Base-by-base conservation (phyloP, 2,113 vertebrate species). In the Ictidomys tridecemlineatus region DNA sequence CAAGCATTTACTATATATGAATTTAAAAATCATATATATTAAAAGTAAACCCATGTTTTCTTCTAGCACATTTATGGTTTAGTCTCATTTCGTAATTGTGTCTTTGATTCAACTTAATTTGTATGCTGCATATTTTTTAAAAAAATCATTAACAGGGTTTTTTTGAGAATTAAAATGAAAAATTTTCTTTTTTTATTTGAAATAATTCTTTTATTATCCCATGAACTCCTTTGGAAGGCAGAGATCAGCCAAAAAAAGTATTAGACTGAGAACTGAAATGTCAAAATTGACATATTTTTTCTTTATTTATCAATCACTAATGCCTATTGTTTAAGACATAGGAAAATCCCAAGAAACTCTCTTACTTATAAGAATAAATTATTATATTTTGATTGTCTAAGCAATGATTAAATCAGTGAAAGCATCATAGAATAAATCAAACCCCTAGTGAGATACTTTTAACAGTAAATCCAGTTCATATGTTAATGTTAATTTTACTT, bases 401-500 rank as follows among this genome's bases (percentile, higher is more conserved):
- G 83, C 73, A 97, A 94, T 97, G 91, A 96, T 96, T 96, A 96
- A 97, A 97, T 95, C 93, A 96, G 82, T 84, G 89, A 97, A 97
- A 91, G 42, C 82, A 96, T 96, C 95, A 96, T 96, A 96, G 94
- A 96, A 88, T 95, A 96, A 97, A 96, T 97, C 91, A 97, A 97
- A 97, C 82, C 91, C 91, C 88, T 93, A 97, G 95, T 51, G 85
- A 97, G 91, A 96, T 89, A 97, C 73, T 96, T 97, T 96, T 93
- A 96, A 96, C 73, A 89, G 83, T 63, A 96, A 96, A 96, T 94
- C 76, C 65, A 91, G 91, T 95, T 97, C 83, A 95, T 91, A 87
- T 95, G 94, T 42, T 96, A 97, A 97, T 93, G 89, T 91, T 97
- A 95, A 97, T 97, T 98, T 97, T 97, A 95, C 91, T 97, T 92